These are phyloP conservation scores for Gasterosteus aculeatus DNA, from an alignment of 2,113 vertebrate genomes.

Conservation along the genomic window DNA sequence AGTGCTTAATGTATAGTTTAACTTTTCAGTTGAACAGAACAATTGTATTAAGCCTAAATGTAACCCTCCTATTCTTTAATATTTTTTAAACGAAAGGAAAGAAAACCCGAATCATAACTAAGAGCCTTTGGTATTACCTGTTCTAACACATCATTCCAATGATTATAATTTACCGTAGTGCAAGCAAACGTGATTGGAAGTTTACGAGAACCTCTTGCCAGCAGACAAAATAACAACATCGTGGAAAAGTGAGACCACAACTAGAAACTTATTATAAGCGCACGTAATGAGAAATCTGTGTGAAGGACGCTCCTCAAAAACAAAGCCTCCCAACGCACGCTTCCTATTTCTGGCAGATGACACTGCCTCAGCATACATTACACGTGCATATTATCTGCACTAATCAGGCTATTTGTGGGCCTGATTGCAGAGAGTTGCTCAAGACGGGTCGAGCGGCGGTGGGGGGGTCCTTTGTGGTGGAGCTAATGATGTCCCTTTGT, in stretches of 20 bases:
- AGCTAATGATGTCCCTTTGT: constrained; percentile 84
- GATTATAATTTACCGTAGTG: not conserved
- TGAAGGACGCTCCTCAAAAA: constrained; percentile 33
- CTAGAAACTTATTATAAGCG: not conserved
- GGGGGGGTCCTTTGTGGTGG: constrained; percentile 73
- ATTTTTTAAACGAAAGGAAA: constrained; percentile 10
- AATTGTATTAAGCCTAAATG: constrained; percentile 36
- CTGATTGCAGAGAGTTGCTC: constrained; percentile 67
- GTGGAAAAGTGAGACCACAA: not conserved
- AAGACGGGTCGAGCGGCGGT: constrained; percentile 61
- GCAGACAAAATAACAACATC: not conserved
- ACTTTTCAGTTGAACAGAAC: constrained; percentile 47
- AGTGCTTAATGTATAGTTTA: constrained; percentile 64
- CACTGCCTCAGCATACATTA: constrained; percentile 72
- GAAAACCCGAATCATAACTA: not conserved
- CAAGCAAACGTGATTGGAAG: constrained; percentile 1
- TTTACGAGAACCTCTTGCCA: not conserved
- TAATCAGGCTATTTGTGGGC: constrained; percentile 76
- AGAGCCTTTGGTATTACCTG: constrained; percentile 4
- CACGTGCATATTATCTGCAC: constrained; percentile 72
- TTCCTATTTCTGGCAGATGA: constrained; percentile 67
- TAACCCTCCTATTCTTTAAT: constrained; percentile 8
- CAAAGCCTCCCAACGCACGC: constrained; percentile 32
- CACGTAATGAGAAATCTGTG: constrained; percentile 12
- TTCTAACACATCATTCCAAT: not conserved